These are phyloP conservation scores for Tenodera sinensis DNA, from an alignment of 2,888 invertebrate species.

Conservation along the genomic window DNA sequence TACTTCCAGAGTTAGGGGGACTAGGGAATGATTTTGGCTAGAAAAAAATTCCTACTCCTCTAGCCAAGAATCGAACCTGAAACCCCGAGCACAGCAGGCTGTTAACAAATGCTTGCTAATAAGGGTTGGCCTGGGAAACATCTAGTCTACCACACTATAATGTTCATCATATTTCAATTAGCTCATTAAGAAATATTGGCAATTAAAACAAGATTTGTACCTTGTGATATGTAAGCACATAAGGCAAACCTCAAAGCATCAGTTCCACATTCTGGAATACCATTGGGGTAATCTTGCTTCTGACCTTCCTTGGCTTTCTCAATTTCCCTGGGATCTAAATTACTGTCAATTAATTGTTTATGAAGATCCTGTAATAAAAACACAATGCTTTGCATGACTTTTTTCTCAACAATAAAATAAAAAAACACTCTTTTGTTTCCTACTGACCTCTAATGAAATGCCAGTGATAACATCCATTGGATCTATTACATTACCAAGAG, in stretches of 20 bases:
- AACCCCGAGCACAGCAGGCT: too few relatives aligned
- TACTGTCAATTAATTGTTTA: constrained; percentile 68
- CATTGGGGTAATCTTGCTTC: constrained; percentile 66
- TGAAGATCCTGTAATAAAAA: constrained; percentile 55
- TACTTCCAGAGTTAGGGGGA: too few relatives aligned
- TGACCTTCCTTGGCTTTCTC: constrained; percentile 66
- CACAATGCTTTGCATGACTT: neutral
- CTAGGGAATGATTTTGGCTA: too few relatives aligned
- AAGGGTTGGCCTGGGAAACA: too few relatives aligned
- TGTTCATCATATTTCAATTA: too few relatives aligned
- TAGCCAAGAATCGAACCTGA: too few relatives aligned
- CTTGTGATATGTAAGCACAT: constrained; percentile 82
- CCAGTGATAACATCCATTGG: constrained; percentile 94
- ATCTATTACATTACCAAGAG: constrained; percentile 95
- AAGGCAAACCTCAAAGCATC: constrained; percentile 91
- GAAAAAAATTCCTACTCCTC: too few relatives aligned
- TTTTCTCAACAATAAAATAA: neutral
- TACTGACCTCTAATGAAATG: constrained; percentile 64
- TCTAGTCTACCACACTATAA: too few relatives aligned
- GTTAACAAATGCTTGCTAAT: too few relatives aligned
- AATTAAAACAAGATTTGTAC: constrained; percentile 37
- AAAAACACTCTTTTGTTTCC: neutral
- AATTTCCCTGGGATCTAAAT: constrained; percentile 81
- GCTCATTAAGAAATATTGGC: neutral
- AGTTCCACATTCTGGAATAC: constrained; percentile 96